phyloP scores from a whole-genome alignment of 2,888 invertebrate genomes.

The Nycteola revayana region DNA sequence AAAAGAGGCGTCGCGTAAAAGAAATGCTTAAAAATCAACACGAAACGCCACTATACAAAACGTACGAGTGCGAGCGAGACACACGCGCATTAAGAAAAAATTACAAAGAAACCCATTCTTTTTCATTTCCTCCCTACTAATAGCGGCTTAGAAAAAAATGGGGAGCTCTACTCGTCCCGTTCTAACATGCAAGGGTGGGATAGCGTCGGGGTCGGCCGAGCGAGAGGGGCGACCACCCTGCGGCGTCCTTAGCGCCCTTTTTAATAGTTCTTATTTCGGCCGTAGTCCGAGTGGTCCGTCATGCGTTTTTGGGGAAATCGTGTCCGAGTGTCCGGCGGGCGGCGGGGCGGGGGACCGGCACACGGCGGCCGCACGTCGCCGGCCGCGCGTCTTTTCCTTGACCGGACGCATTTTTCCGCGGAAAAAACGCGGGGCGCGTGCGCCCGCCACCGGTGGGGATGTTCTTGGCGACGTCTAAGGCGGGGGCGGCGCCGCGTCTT shows the following conservation, averaged over 20 bases:
- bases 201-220: slow-evolving; percentile 64
- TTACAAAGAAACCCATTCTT: slow-evolving; percentile 79
- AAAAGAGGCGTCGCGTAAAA: slow-evolving; percentile 76
- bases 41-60: slow-evolving; percentile 48
- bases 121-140: slow-evolving; percentile 80
- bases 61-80: slow-evolving; percentile 63
- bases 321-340: slow-evolving; percentile 42
- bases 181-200: slow-evolving; percentile 67
- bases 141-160: slow-evolving; percentile 79
- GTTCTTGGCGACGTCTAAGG: slow-evolving; percentile 79
- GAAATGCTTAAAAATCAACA: slow-evolving; percentile 60
- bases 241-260: slow-evolving; percentile 69
- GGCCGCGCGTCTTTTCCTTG: slow-evolving; percentile 74
- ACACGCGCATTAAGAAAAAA: slow-evolving; percentile 70
- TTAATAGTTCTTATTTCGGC: slow-evolving; percentile 76
- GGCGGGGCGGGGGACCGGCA: slow-evolving; percentile 38
- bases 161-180: slow-evolving; percentile 66
- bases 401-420: slow-evolving; percentile 81
- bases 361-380: slow-evolving; percentile 46
- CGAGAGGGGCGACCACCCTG: slow-evolving; percentile 69
- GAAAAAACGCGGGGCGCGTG: slow-evolving; percentile 80
- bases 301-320: slow-evolving; percentile 48
- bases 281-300: slow-evolving; percentile 69
- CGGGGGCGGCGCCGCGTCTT: slow-evolving; percentile 81
- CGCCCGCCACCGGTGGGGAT: slow-evolving; percentile 77